Base-by-base conservation (phyloP, 1,140 invertebrate species). In the Galleria mellonella region DNA sequence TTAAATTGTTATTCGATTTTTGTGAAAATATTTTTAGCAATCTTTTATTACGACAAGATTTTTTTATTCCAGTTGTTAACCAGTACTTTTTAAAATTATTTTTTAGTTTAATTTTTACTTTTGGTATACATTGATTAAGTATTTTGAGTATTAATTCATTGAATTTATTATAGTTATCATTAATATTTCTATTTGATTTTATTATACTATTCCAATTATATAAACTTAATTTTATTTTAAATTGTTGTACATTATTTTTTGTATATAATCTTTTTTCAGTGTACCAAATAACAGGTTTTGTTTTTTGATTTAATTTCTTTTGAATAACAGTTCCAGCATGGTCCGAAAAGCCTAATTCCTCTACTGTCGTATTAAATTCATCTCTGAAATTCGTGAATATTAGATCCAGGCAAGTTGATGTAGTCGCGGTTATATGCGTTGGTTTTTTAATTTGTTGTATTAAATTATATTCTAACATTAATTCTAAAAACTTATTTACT, bases 1-100 rank as follows among this genome's bases (percentile, higher is more conserved):
- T 13, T 13, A 44, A 48, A 27, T 43, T 45, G 30, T 51, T 54
- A 13, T 36, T 32, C 2, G 27, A 7, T 15, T 30, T 52, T 47
- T 32, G 13, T 23, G 31, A 28, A 10, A 49, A 11, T 23, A 56
- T 53, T 46, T 53, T 62, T 27, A 57, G 35, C 10, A 57, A 23
- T 43, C 54, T 40, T 54, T 62, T 62, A 49, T 51, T 47, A 43
- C 51, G 46, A 32, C 58, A 53, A n/a, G 50, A 56, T 27, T 33
- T 45, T 53, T 51, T 50, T 43, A 61, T 53, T n/a, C 58, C 53
- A 27, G 10, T 33, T 9, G 53, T 56, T 40, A 61, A 17, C 46
- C 49, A 60, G 9, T 17, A 15, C 39, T 55, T 55, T 33, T 46
- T 60, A 31, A n/a, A 46, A 9, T 44, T 45, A 13, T 8, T 11